A percentile compares a stretch with the other conserved stretches of the same genome.
These are phyloP conservation scores for Camponotus pennsylvanicus DNA, from an alignment of 1,140 invertebrate species.

Conservation along the genomic window DNA sequence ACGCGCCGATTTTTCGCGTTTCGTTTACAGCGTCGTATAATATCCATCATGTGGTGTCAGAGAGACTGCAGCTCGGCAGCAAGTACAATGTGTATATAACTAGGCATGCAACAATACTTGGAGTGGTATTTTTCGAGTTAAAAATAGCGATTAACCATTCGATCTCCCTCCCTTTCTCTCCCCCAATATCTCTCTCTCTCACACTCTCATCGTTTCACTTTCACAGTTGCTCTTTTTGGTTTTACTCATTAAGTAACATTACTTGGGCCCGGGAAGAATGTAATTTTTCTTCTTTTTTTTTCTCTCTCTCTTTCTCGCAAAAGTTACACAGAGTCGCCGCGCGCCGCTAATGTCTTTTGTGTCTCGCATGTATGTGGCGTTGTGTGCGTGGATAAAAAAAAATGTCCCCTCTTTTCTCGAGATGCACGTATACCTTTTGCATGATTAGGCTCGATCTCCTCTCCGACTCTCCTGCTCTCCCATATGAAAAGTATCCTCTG, in stretches of 20 bases:
- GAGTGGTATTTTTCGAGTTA: conserved; percentile 80
- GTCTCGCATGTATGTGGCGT: conserved; percentile 31
- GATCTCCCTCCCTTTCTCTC: conserved; percentile 61
- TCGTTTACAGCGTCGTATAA: conserved; percentile 43
- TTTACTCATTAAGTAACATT: conserved; percentile 81
- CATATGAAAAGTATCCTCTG: neutral
- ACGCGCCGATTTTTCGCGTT: conserved; percentile 38
- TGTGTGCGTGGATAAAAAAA: conserved; percentile 21
- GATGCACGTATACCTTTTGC: conserved; percentile 34
- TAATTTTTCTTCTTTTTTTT: conserved; percentile 74
- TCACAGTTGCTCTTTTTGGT: conserved; percentile 63
- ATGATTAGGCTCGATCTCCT: conserved; percentile 42
- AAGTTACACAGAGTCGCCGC: conserved; percentile 78
- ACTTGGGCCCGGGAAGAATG: conserved; percentile 85
- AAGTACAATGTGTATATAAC: conserved; percentile 80
- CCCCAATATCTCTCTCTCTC: conserved; percentile 16
- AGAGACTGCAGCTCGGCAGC: conserved; percentile 54
- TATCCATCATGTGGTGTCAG: conserved; percentile 51
- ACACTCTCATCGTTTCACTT: conserved; percentile 59
- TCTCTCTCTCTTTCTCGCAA: conserved; percentile 46
- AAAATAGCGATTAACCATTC: conserved; percentile 80
- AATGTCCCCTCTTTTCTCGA: conserved; percentile 7
- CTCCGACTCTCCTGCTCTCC: conserved; percentile 53
- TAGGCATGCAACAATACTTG: conserved; percentile 85
- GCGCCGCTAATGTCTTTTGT: conserved; percentile 69